Percentiles rank a stretch among this genome's conserved stretches.
These are phyloP conservation scores for Lycocorax pyrrhopterus DNA, from an alignment of 2,113 vertebrate genomes.

Conservation along the genomic window DNA sequence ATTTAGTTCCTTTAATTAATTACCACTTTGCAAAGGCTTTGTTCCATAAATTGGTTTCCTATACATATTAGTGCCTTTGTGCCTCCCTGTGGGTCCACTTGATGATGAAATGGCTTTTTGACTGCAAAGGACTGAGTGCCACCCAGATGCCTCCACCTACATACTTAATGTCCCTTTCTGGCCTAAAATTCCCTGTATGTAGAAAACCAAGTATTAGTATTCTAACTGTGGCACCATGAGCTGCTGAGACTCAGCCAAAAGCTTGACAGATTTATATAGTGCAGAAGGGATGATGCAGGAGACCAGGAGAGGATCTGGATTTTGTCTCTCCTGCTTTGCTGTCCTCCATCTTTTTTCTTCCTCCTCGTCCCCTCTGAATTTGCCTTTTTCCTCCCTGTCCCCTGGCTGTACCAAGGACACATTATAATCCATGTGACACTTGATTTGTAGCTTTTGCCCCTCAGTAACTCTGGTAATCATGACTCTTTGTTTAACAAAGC, in stretches of 20 bases:
- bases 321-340: constrained; percentile 14
- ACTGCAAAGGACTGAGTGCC: background rate
- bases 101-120: background rate
- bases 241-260: background rate
- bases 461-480: background rate
- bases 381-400: constrained; percentile 20
- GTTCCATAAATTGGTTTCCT: constrained; percentile 12
- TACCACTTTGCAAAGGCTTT: background rate
- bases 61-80: background rate
- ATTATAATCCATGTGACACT: background rate
- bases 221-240: background rate
- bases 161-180: background rate
- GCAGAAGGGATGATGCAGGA: background rate
- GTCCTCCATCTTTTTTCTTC: background rate
- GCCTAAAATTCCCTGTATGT: background rate
- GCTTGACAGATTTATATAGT: constrained; percentile 34
- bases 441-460: background rate
- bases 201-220: constrained; percentile 13
- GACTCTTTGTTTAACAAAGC: background rate
- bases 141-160: background rate
- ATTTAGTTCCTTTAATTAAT: constrained; percentile 49
- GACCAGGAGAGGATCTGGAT: background rate
- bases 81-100: background rate
- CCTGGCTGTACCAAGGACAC: background rate
- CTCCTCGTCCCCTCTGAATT: background rate